phyloP scores from a whole-genome alignment of 2,888 invertebrate species.

The Melolontha melolontha region DNA sequence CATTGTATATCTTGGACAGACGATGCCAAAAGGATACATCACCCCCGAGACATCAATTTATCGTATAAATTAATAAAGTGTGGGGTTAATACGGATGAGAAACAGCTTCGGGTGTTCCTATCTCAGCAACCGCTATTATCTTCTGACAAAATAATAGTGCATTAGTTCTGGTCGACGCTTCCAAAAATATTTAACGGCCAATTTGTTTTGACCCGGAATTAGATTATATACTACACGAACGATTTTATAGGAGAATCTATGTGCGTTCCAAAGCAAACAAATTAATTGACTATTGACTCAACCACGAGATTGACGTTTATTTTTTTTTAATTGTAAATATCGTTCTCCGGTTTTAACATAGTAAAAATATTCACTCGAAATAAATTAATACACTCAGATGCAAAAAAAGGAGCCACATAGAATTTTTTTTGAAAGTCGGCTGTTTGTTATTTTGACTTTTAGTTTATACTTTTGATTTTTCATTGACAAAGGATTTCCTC shows the following conservation, averaged over 20 bases:
- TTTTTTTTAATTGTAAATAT: neutral
- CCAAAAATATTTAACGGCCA: slow-evolving; percentile 27
- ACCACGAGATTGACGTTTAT: neutral
- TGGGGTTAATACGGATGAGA: slow-evolving; percentile 14
- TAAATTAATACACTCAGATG: too few relatives aligned
- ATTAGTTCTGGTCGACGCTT: slow-evolving; percentile 20
- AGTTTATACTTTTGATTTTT: too few relatives aligned
- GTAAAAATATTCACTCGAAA: too few relatives aligned
- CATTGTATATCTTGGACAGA: neutral
- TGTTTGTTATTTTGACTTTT: too few relatives aligned
- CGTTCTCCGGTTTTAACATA: neutral
- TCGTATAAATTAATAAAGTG: slow-evolving; percentile 23
- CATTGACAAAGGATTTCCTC: too few relatives aligned
- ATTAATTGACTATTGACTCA: slow-evolving; percentile 11
- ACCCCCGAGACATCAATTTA: slow-evolving; percentile 24
- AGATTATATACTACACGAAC: slow-evolving; percentile 7
- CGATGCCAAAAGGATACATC: slow-evolving; percentile 4
- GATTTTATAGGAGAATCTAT: neutral
- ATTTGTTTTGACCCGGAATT: slow-evolving; percentile 31
- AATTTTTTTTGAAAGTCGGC: too few relatives aligned
- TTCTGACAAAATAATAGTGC: slow-evolving; percentile 30
- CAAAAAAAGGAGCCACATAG: too few relatives aligned
- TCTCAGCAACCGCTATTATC: slow-evolving; percentile 12
- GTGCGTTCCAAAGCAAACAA: neutral
- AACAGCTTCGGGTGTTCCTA: slow-evolving; percentile 23